Percentiles rank a stretch among this genome's conserved stretches.
These are phyloP conservation scores for Sinelater perroti DNA, from an alignment of 2,888 invertebrate species.

Conservation along the genomic window DNA sequence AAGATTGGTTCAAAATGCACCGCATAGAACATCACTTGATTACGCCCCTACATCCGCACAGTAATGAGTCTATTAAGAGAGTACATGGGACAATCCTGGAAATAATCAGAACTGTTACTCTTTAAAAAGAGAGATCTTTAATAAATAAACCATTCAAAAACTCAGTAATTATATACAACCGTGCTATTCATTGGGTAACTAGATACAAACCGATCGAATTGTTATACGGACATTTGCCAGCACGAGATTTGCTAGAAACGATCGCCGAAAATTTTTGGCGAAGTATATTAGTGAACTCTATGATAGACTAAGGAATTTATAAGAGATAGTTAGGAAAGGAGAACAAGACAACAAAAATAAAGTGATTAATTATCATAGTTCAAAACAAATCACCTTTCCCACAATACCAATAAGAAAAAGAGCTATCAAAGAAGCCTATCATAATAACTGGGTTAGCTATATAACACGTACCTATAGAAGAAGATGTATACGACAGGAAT, in stretches of 20 bases:
- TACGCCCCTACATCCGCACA: conserved; percentile 6
- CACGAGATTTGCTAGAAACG: conserved; percentile 1
- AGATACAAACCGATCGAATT: conserved; percentile 10
- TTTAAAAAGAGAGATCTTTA: not conserved
- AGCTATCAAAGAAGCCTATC: too few species aligned
- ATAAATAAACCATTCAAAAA: not conserved
- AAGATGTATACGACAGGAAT: too few species aligned
- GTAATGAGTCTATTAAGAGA: conserved; percentile 7
- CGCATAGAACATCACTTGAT: conserved; percentile 4
- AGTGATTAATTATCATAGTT: not conserved
- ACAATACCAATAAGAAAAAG: too few species aligned
- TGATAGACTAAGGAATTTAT: conserved; percentile 5
- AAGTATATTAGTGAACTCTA: conserved; percentile 3
- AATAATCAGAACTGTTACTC: conserved; percentile 1
- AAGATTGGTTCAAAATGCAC: conserved; percentile 7
- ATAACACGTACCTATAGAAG: too few species aligned
- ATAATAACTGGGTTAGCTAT: too few species aligned
- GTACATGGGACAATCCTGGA: conserved; percentile 5
- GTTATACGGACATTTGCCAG: conserved; percentile 7
- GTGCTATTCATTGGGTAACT: conserved; percentile 8
- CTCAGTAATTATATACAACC: not conserved
- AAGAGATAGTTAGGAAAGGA: not conserved
- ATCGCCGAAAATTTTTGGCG: conserved; percentile 3
- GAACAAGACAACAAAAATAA: not conserved
- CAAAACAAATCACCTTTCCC: too few species aligned